Percentiles rank a stretch among this genome's conserved stretches.
These are phyloP conservation scores for Gorsachius goisagi DNA, from an alignment of 2,113 vertebrate species.

Conservation along the genomic window DNA sequence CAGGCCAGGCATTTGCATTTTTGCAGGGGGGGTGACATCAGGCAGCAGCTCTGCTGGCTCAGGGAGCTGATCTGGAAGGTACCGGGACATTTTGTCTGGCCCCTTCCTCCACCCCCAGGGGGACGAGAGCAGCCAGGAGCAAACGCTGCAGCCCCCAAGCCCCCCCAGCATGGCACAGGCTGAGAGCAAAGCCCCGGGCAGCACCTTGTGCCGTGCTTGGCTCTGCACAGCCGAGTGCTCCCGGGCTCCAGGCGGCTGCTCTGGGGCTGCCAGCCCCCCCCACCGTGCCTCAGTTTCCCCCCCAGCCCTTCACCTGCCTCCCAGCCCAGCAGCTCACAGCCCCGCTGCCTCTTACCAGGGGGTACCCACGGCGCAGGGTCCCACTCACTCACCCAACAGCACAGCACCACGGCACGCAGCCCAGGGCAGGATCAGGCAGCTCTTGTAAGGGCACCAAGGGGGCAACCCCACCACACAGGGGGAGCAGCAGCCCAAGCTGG, in stretches of 20 bases:
- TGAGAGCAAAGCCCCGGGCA: background rate
- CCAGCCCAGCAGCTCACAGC: background rate
- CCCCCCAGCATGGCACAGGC: background rate
- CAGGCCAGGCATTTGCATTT: background rate
- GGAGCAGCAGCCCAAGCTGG: fast-evolving
- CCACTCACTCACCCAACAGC: background rate
- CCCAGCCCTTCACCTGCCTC: background rate
- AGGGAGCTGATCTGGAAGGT: background rate
- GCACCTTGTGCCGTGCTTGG: fast-evolving
- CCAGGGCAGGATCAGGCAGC: background rate
- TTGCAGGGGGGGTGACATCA: background rate
- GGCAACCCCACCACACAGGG: background rate
- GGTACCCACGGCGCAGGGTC: fast-evolving
- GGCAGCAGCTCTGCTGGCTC: background rate
- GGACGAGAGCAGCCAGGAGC: background rate
- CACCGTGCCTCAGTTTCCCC: background rate
- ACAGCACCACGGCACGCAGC: fast-evolving
- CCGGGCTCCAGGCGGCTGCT: background rate
- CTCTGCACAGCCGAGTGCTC: background rate
- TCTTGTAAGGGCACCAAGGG: background rate
- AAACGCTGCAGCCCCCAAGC: background rate
- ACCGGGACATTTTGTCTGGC: background rate
- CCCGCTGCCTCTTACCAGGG: background rate
- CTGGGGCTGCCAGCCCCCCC: background rate
- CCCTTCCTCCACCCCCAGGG: background rate